phyloP scores from a whole-genome alignment of 2,797 vertebrate species.

The Platalea minor region DNA sequence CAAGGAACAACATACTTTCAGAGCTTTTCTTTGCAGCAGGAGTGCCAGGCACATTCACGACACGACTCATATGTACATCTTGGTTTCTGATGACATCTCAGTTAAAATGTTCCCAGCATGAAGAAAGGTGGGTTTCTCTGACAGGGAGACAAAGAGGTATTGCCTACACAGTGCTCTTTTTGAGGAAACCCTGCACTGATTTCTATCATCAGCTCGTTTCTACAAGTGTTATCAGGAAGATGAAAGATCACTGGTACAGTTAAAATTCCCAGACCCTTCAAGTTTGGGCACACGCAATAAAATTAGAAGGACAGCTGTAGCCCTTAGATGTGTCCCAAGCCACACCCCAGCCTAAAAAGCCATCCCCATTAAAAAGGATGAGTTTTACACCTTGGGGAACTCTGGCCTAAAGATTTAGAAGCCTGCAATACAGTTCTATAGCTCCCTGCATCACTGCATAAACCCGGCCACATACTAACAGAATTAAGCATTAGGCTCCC shows the following conservation, averaged over 20 bases:
- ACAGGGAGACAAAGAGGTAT: background rate
- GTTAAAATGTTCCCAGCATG: background rate
- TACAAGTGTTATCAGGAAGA: accelerated
- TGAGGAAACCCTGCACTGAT: background rate
- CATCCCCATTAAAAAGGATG: background rate
- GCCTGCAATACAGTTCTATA: background rate
- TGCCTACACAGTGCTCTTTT: background rate
- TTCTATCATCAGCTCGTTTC: background rate
- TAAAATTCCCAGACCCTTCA: background rate
- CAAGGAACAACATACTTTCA: background rate
- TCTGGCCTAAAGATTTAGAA: too few relatives aligned
- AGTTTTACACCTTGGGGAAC: background rate
- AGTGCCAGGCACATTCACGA: background rate
- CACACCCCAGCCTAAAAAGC: background rate
- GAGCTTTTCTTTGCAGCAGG: background rate
- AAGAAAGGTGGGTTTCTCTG: background rate
- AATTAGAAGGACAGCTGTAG: background rate
- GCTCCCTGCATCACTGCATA: background rate
- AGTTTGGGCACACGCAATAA: background rate
- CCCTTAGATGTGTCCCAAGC: background rate
- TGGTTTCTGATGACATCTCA: background rate
- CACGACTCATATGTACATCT: background rate
- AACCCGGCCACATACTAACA: background rate
- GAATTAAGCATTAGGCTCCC: background rate
- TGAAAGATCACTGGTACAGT: accelerated